A percentile compares a stretch with the other conserved stretches of the same genome.
Conservation (phyloP, 2,113 vertebrate genomes). For the Macheiramphus alcinus region DNA sequence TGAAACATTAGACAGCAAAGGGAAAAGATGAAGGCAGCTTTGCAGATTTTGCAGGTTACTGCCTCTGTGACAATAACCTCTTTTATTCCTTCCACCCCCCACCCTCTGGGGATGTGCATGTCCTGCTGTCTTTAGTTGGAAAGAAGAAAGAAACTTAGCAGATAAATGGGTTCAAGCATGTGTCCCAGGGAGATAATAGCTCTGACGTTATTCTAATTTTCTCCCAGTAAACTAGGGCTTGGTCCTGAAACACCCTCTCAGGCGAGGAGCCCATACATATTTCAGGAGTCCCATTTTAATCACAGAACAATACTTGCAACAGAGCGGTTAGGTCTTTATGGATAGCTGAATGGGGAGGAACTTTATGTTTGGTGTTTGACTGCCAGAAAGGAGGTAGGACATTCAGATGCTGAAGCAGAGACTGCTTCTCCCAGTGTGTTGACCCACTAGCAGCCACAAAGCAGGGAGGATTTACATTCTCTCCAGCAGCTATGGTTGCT, state of each 20-base stretch:
- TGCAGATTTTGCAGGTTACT: constrained; percentile 16
- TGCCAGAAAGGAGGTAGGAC: background rate
- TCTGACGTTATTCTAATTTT: constrained; percentile 13
- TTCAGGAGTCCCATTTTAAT: background rate
- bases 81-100: background rate
- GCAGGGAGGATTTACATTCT: background rate
- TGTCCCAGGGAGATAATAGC: constrained; percentile 58
- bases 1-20: background rate
- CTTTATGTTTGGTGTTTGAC: background rate
- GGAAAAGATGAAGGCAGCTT: constrained; percentile 8
- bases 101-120: background rate
- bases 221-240: background rate
- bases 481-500: background rate
- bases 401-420: background rate
- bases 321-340: background rate
- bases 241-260: background rate
- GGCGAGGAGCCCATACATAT: background rate
- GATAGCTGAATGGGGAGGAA: background rate
- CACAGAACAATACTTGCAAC: background rate
- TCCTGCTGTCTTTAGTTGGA: constrained; percentile 11
- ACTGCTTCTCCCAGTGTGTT: background rate
- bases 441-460: background rate
- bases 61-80: constrained; percentile 4
- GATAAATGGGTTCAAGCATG: constrained; percentile 33
- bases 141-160: constrained; percentile 22